Conservation (phyloP, 92 coral and sea anemone genomes). For the Actinostola sp. region DNA sequence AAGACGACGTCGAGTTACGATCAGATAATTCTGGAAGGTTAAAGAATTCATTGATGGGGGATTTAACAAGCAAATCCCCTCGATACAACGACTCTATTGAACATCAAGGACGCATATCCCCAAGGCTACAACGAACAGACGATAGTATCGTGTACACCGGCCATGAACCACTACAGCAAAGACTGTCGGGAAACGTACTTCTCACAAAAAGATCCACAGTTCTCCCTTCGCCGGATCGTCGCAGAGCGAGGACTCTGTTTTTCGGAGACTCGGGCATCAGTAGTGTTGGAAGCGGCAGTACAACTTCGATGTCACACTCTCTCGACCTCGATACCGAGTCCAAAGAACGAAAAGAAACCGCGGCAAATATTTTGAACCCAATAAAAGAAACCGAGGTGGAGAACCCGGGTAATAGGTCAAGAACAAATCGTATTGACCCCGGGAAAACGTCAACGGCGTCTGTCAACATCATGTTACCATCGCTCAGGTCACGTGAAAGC, state of each 20-base stretch:
- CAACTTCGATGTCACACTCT: constrained; percentile 72
- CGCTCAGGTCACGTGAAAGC: constrained; percentile 30
- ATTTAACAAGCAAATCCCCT: no score
- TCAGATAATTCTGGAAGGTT: no score
- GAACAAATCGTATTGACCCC: constrained; percentile 23
- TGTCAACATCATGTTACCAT: constrained; percentile 26
- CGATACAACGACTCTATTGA: no score
- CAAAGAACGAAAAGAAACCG: constrained; percentile 72
- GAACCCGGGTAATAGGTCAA: constrained; percentile 34
- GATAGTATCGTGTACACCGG: constrained; percentile 54
- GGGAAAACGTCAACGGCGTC: constrained; percentile 17
- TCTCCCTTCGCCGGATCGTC: constrained; percentile 58
- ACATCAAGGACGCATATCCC: background rate
- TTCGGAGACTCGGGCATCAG: constrained; percentile 91
- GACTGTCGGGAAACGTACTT: constrained; percentile 22
- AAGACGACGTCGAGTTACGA: no score
- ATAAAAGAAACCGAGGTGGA: constrained; percentile 71
- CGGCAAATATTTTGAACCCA: constrained; percentile 65
- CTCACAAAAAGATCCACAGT: constrained; percentile 32
- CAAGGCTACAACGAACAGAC: constrained; percentile 56
- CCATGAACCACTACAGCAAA: constrained; percentile 53
- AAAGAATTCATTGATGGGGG: no score
- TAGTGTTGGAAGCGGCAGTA: constrained; percentile 75
- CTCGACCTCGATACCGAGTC: constrained; percentile 68
- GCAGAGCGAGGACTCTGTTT: constrained; percentile 77